Percentiles rank a stretch among this genome's conserved stretches.
Evolutionary conservation across 2,888 invertebrate genomes (phyloP).

Genomic region (Hypercompe scribonia): DNA sequence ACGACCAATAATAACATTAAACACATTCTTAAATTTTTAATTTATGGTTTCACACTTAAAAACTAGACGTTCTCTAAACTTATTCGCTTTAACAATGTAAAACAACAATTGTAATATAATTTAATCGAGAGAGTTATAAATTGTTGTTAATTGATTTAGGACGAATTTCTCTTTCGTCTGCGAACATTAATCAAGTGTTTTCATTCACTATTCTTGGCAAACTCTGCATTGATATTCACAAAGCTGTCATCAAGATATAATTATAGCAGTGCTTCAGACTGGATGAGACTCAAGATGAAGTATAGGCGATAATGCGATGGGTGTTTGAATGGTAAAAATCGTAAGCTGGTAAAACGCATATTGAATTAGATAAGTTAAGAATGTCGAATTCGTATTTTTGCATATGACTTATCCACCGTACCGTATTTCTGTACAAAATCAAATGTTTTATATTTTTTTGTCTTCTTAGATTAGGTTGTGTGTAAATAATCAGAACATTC

Average conservation of each 20-base stretch:
- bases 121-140: slow-evolving; percentile 61
- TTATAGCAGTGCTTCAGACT: slow-evolving; percentile 8
- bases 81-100: slow-evolving; percentile 43
- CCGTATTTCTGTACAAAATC: too few relatives aligned
- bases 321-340: neutral
- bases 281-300: neutral
- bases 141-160: slow-evolving; percentile 63
- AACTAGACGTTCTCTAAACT: slow-evolving; percentile 45
- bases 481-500: too few relatives aligned
- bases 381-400: too few relatives aligned
- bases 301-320: neutral
- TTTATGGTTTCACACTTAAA: slow-evolving; percentile 45
- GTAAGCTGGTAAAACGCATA: neutral
- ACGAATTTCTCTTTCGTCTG: slow-evolving; percentile 53
- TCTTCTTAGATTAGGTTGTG: too few relatives aligned
- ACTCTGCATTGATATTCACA: slow-evolving; percentile 50
- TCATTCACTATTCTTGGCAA: slow-evolving; percentile 51
- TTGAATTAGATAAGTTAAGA: neutral
- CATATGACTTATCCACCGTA: too few relatives aligned
- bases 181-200: slow-evolving; percentile 59
- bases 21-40: slow-evolving; percentile 9
- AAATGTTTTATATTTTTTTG: too few relatives aligned
- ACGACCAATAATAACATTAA: neutral
- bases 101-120: slow-evolving; percentile 55
- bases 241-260: slow-evolving; percentile 37